phyloP scores from a whole-genome alignment of 2,797 vertebrate genomes.

The Leptodactylus fallax region DNA sequence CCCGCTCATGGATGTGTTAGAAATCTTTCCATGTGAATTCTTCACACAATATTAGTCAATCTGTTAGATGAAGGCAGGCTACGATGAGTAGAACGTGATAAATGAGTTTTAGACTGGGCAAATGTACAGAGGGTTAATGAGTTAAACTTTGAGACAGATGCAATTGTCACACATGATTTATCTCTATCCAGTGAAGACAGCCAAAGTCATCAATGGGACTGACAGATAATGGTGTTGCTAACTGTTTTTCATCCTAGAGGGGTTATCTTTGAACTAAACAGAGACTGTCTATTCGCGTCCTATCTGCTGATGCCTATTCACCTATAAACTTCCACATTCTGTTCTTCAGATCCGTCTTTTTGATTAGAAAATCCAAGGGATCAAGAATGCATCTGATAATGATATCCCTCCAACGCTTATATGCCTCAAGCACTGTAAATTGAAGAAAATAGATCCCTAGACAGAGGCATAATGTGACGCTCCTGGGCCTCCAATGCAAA shows the following conservation, averaged over 20 bases:
- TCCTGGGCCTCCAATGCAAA: background rate
- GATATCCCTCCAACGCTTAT: background rate
- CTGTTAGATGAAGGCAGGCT: constrained; percentile 19
- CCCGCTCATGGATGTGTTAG: background rate
- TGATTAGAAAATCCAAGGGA: constrained; percentile 18
- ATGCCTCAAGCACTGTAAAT: background rate
- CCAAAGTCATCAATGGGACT: constrained; percentile 60
- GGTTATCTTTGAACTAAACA: constrained; percentile 52
- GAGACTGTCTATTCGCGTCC: constrained; percentile 39
- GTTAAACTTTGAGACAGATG: constrained; percentile 57
- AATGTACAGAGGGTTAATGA: constrained; percentile 54
- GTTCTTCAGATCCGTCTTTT: background rate
- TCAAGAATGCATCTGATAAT: background rate
- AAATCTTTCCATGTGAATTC: background rate
- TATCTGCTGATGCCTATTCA: constrained; percentile 46
- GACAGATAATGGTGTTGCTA: constrained; percentile 46
- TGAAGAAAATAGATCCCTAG: background rate
- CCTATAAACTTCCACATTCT: constrained; percentile 29
- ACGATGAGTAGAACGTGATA: background rate
- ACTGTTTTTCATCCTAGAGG: constrained; percentile 37
- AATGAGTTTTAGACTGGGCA: constrained; percentile 7
- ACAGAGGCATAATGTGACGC: background rate
- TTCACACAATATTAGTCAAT: background rate
- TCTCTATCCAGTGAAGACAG: constrained; percentile 47
- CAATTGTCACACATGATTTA: constrained; percentile 61